phyloP scores from a whole-genome alignment of 2,113 vertebrate species.

The Glaucomys volans region DNA sequence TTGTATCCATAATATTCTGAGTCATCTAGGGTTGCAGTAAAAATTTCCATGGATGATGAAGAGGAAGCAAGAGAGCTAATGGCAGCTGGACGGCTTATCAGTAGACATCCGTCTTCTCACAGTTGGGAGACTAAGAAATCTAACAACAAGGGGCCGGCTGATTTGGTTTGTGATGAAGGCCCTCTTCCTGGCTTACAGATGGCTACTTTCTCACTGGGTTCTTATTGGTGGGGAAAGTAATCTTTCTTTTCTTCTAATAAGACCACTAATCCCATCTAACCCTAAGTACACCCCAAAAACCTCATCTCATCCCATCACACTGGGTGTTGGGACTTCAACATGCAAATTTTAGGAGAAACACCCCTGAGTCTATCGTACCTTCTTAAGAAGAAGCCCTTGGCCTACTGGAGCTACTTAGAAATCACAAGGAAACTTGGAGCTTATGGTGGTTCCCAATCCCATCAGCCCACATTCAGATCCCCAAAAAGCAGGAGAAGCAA shows the following conservation, averaged over 20 bases:
- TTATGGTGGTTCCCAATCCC: neutral
- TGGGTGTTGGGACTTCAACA: neutral
- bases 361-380: neutral
- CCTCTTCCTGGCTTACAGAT: neutral
- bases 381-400: neutral
- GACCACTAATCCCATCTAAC: neutral
- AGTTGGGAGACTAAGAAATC: neutral
- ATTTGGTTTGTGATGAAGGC: neutral
- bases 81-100: neutral
- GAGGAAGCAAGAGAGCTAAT: neutral
- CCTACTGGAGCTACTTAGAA: neutral
- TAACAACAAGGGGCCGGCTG: neutral
- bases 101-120: neutral
- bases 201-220: no score
- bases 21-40: neutral
- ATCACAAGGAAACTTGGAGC: neutral
- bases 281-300: neutral
- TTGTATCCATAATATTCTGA: neutral
- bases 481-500: neutral
- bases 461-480: neutral
- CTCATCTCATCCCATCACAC: neutral
- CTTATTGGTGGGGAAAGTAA: accelerated
- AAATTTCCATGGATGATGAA: neutral
- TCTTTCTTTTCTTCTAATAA: neutral
- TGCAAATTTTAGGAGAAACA: neutral